Conservation (phyloP, 2,113 vertebrate species). For the Pomatostomus ruficeps region DNA sequence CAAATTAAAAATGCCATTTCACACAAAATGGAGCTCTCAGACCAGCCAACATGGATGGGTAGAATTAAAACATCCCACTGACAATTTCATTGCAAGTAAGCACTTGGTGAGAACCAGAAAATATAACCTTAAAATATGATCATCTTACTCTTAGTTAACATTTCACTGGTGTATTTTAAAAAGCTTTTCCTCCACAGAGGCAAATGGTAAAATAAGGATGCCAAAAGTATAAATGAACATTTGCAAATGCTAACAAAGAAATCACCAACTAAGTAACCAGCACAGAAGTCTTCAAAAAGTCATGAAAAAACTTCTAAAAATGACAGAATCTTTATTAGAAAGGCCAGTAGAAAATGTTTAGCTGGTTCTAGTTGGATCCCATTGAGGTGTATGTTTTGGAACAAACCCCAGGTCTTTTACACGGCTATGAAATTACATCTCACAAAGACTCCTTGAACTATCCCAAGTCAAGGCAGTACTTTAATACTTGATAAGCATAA, state of each 20-base stretch:
- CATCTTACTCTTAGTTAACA: slow-evolving; percentile 27
- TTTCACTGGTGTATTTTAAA: slow-evolving; percentile 35
- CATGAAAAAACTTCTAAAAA: neutral
- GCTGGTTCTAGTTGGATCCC: neutral
- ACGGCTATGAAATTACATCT: neutral
- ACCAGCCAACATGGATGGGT: neutral
- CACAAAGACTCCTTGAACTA: neutral
- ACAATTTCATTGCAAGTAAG: neutral
- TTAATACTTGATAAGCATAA: neutral
- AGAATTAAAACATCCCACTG: slow-evolving; percentile 15
- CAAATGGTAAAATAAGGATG: slow-evolving; percentile 17
- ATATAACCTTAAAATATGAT: slow-evolving; percentile 14
- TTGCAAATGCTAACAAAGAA: neutral
- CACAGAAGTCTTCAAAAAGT: neutral
- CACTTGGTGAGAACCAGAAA: neutral
- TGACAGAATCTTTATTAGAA: neutral
- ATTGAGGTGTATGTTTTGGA: neutral
- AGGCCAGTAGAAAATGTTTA: neutral
- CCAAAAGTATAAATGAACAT: slow-evolving; percentile 12
- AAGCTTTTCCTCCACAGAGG: slow-evolving; percentile 12
- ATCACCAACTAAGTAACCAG: neutral
- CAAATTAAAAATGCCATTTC: slow-evolving; percentile 28
- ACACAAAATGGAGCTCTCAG: neutral
- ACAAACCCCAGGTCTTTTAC: neutral
- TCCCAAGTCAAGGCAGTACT: neutral